Evolutionary conservation across 2,797 vertebrate species (phyloP).

Genomic region (Coilia nasus): DNA sequence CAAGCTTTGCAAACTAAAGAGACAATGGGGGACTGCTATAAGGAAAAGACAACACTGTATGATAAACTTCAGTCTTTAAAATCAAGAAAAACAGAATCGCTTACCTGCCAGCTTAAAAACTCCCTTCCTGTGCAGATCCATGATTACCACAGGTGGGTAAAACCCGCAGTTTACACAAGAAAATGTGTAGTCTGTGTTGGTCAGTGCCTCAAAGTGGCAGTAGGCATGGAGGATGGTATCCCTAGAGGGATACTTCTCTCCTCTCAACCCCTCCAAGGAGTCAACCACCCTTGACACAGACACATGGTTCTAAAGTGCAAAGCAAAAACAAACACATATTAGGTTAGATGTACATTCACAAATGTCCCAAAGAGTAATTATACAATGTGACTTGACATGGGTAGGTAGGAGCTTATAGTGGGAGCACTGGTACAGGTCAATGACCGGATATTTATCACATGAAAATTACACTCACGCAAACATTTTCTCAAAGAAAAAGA

Average conservation of each 20-base stretch:
- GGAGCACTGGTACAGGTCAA: too few species aligned
- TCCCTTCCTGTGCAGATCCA: conserved; percentile 44
- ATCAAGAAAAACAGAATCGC: background rate
- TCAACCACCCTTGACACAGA: background rate
- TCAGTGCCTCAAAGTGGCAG: conserved; percentile 37
- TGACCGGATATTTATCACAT: too few species aligned
- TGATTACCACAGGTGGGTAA: conserved; percentile 41
- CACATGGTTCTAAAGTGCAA: conserved; percentile 4
- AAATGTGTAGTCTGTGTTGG: conserved; percentile 20
- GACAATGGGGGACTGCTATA: background rate
- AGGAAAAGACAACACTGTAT: background rate
- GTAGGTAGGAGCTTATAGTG: too few species aligned
- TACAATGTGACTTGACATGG: too few species aligned
- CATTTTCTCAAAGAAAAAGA: background rate
- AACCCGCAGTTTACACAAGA: conserved; percentile 36
- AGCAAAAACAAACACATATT: background rate
- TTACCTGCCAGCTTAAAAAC: conserved; percentile 43
- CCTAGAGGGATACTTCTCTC: background rate
- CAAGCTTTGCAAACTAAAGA: too few species aligned
- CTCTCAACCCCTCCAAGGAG: conserved; percentile 8
- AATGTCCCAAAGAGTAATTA: too few species aligned
- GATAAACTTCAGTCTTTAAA: background rate
- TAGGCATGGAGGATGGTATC: conserved; percentile 34
- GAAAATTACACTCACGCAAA: too few species aligned
- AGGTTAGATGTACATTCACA: too few species aligned